Conservation (phyloP, 2,797 vertebrate genomes). For the Pampus argenteus region DNA sequence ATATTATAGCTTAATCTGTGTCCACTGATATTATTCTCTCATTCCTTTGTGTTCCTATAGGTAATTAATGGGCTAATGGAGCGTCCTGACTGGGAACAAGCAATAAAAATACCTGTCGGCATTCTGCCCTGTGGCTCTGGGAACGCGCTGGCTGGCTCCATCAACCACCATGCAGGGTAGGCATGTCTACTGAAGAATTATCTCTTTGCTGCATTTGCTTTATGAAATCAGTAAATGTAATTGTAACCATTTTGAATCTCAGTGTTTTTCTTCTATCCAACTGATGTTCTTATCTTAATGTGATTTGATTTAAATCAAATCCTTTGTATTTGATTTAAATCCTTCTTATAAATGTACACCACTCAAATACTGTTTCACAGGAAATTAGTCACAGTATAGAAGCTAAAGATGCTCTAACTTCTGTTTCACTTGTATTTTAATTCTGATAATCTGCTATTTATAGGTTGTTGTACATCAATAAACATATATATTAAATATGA, state of each 20-base stretch:
- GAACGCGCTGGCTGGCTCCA: constrained; percentile 91
- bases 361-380: too few relatives aligned
- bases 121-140: constrained; percentile 94
- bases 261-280: neutral
- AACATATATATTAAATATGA: neutral
- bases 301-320: too few relatives aligned
- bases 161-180: constrained; percentile 92
- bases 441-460: neutral
- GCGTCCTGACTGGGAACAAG: constrained; percentile 92
- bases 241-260: neutral
- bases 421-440: too few relatives aligned
- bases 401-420: too few relatives aligned
- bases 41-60: constrained; percentile 71
- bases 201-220: neutral
- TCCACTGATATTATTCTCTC: neutral
- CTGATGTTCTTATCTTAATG: neutral
- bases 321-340: too few relatives aligned
- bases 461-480: neutral
- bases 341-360: too few relatives aligned
- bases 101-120: constrained; percentile 91
- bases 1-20: neutral
- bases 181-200: neutral
- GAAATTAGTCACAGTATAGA: too few relatives aligned
- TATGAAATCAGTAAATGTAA: too few relatives aligned
- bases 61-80: constrained; percentile 94